Evolutionary conservation across 2,113 vertebrate species (phyloP).

Genomic region (Bubo blakistoni): DNA sequence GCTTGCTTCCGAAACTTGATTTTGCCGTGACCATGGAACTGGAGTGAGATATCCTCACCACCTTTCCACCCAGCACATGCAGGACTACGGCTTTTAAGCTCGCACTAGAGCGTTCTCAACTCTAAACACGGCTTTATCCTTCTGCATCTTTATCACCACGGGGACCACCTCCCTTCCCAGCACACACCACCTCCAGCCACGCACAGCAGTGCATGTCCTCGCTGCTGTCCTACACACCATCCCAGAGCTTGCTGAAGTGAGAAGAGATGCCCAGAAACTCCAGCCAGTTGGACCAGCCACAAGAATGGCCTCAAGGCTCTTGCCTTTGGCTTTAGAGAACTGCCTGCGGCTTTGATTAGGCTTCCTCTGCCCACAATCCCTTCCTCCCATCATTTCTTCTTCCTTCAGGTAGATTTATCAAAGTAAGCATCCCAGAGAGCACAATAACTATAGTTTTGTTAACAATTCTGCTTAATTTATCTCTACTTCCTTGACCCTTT

Average conservation of each 20-base stretch:
- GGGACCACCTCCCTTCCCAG: not conserved
- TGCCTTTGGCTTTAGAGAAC: not conserved
- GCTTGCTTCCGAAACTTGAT: not conserved
- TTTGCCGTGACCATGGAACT: not conserved
- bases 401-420: not conserved
- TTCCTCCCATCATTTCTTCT: not conserved
- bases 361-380: not conserved
- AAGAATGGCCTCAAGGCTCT: not conserved
- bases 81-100: not conserved
- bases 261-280: not conserved
- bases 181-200: not conserved
- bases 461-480: not conserved
- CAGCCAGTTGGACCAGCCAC: not conserved
- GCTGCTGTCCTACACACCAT: not conserved
- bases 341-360: not conserved
- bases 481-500: not conserved
- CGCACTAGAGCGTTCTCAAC: not conserved
- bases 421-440: not conserved
- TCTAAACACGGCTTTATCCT: not conserved
- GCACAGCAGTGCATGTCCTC: rapidly evolving
- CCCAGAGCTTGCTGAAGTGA: not conserved
- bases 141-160: not conserved
- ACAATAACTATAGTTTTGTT: not conserved
- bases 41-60: not conserved
- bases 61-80: not conserved